A percentile compares a stretch with the other conserved stretches of the same genome.
Evolutionary conservation across 1,140 invertebrate species (phyloP).

Genomic region (Pogonomyrmex barbatus): DNA sequence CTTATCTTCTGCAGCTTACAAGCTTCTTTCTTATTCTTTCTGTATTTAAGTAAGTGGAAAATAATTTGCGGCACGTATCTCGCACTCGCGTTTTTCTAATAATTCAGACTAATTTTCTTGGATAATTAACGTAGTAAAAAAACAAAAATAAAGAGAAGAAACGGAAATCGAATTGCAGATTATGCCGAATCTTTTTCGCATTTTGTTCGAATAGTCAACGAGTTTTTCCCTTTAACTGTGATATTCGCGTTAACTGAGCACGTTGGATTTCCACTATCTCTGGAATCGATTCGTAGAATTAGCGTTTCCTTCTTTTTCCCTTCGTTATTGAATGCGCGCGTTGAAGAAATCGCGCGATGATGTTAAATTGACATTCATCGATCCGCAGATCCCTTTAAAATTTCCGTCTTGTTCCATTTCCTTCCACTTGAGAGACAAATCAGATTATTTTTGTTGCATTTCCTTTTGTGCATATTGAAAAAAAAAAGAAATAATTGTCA

Average conservation of each 20-base stretch:
- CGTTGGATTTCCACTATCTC: conserved; percentile 11
- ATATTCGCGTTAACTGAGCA: conserved; percentile 75
- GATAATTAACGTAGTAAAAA: conserved; percentile 64
- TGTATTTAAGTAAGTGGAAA: conserved; percentile 68
- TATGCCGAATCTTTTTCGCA: conserved; percentile 71
- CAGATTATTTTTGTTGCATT: conserved; percentile 4
- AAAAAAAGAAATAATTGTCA: no score
- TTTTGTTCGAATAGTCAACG: conserved; percentile 27
- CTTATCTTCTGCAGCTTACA: conserved; percentile 15
- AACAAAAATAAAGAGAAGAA: conserved; percentile 39
- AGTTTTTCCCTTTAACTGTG: conserved; percentile 79
- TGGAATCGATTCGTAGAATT: conserved; percentile 8
- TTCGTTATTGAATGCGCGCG: not conserved
- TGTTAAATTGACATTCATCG: not conserved
- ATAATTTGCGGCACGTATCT: conserved; percentile 49
- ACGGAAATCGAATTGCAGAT: conserved; percentile 66
- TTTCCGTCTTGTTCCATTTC: not conserved
- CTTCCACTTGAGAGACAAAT: conserved; percentile 6
- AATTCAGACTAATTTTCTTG: conserved; percentile 19
- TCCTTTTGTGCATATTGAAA: not conserved
- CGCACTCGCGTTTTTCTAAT: not conserved
- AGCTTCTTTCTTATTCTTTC: conserved; percentile 56
- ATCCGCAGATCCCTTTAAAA: not conserved
- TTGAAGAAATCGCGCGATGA: not conserved
- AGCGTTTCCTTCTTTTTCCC: not conserved